Evolutionary conservation across 2,888 invertebrate species (phyloP).

Genomic region (Leucophenga maculata): DNA sequence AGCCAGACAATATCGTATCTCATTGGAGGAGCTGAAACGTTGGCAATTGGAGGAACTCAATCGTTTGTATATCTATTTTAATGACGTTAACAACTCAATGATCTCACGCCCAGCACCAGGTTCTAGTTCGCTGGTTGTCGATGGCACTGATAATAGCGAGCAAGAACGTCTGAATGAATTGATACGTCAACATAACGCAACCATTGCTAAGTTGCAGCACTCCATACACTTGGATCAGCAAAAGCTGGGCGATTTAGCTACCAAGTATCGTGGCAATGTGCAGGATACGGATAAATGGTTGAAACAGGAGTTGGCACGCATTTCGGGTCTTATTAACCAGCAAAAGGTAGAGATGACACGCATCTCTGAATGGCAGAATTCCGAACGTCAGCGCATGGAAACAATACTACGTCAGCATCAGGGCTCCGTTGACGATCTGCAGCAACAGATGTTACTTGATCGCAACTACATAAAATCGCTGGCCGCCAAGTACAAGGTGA

Average conservation of each 20-base stretch:
- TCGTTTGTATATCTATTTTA: conserved; percentile 60
- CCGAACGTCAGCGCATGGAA: conserved; percentile 66
- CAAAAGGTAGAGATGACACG: conserved; percentile 67
- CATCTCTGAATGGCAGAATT: conserved; percentile 67
- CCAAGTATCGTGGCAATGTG: conserved; percentile 66
- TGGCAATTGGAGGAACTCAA: conserved; percentile 68
- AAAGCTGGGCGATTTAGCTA: conserved; percentile 59
- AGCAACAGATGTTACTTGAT: conserved; percentile 63
- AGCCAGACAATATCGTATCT: conserved; percentile 58
- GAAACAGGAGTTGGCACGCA: conserved; percentile 63
- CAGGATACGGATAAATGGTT: conserved; percentile 68
- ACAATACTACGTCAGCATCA: conserved; percentile 63
- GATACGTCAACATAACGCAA: conserved; percentile 66
- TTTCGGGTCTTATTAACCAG: conserved; percentile 61
- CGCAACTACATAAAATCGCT: conserved; percentile 62
- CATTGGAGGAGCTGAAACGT: conserved; percentile 59
- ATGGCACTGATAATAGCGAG: conserved; percentile 52
- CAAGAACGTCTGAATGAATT: conserved; percentile 62
- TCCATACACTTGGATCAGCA: conserved; percentile 67
- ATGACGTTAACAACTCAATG: conserved; percentile 62
- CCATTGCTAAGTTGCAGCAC: conserved; percentile 64
- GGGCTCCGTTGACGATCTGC: conserved; percentile 64
- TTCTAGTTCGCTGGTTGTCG: conserved; percentile 47
- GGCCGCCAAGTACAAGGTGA: conserved; percentile 67
- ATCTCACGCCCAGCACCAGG: conserved; percentile 42